Conservation (phyloP, 2,888 invertebrate genomes). For the Atrina japonica region DNA sequence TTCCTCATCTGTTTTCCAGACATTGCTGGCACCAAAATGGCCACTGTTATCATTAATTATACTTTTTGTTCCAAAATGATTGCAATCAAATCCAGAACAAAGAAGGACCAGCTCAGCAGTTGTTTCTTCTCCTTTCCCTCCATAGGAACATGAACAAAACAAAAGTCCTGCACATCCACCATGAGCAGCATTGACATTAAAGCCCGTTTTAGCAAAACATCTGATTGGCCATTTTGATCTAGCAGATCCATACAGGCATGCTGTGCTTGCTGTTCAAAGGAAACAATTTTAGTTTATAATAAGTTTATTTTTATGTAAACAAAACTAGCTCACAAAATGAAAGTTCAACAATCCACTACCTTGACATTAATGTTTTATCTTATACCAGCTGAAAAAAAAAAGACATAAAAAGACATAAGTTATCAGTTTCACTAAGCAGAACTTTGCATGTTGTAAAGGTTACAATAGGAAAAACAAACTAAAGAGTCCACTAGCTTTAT, state of each 20-base stretch:
- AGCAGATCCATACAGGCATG: constrained; percentile 31
- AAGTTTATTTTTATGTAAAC: not conserved
- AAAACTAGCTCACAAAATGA: not conserved
- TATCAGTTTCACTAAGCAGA: too few species aligned
- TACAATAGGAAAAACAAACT: too few species aligned
- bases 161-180: constrained; percentile 62
- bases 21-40: constrained; percentile 60
- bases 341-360: not conserved
- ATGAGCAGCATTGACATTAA: constrained; percentile 60
- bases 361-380: too few species aligned
- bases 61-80: constrained; percentile 47
- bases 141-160: constrained; percentile 57
- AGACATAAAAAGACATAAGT: too few species aligned
- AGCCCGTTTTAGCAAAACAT: constrained; percentile 51
- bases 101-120: constrained; percentile 56
- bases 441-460: too few species aligned
- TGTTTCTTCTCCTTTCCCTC: constrained; percentile 58
- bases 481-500: too few species aligned
- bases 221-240: constrained; percentile 63
- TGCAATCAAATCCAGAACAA: constrained; percentile 64
- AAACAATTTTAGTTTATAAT: constrained; percentile 9
- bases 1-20: constrained; percentile 54
- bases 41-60: constrained; percentile 52
- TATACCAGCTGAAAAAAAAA: too few species aligned
- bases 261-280: constrained; percentile 29